phyloP scores from a whole-genome alignment of 2,888 invertebrate genomes.

The Galeruca laticollis region DNA sequence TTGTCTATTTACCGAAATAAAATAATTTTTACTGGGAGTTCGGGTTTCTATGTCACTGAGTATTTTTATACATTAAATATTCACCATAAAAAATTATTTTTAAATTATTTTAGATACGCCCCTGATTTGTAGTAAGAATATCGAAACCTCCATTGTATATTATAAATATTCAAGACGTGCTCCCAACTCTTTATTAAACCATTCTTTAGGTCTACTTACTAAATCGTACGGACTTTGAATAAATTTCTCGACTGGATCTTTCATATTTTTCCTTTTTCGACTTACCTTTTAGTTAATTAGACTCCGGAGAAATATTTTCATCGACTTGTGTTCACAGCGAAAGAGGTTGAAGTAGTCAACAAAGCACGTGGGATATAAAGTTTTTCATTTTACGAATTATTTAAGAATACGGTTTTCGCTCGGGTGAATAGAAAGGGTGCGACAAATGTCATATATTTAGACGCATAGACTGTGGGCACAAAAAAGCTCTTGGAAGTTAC shows the following conservation, averaged over 20 bases:
- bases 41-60: no score
- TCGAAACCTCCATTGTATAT: constrained; percentile 25
- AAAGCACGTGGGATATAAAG: not conserved
- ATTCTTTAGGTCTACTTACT: constrained; percentile 45
- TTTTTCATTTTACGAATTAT: not conserved
- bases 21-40: no score
- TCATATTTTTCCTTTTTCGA: constrained; percentile 40
- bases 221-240: constrained; percentile 44
- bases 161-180: constrained; percentile 43
- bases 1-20: no score
- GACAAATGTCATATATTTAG: no score
- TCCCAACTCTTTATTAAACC: constrained; percentile 44
- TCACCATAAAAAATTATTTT: no score
- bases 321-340: not conserved
- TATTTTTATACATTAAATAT: no score
- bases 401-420: not conserved
- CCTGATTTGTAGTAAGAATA: not conserved
- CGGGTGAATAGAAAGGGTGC: no score
- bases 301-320: constrained; percentile 17
- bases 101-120: not conserved
- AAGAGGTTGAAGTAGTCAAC: not conserved
- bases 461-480: no score
- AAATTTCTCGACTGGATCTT: constrained; percentile 34
- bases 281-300: constrained; percentile 29
- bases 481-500: no score